Base-by-base conservation (phyloP, 2,797 vertebrate species). In the Spheniscus humboldti region DNA sequence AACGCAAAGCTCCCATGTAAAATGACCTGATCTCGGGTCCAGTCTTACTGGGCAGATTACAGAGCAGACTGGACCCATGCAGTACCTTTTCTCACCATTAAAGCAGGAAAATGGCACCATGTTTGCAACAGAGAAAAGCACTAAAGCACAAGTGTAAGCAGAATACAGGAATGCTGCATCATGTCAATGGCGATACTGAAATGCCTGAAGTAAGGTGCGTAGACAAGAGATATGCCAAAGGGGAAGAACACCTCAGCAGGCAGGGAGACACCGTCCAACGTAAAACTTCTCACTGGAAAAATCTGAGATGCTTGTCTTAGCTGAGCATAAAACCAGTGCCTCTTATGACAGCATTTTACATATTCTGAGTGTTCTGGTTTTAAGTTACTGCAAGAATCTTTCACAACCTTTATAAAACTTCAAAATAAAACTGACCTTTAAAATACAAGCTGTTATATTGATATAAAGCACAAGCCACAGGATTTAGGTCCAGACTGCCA, bases 121-220 rank as follows among this genome's bases (percentile, higher is more conserved):
- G 5, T 48, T 27, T 39, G 41, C 27, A 57, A 22, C 25, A 23
- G 23, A 47, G n/a, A 41, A 77, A 53, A 57, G 37, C 53, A 23
- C 33, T 37, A 22, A 62, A 68, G 62, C 48, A 52, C 0, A 0
- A 82, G 35, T 3, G 5, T 3, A 10, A 79, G 18, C 64, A 85
- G 56, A 86, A 73, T 5, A 18, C 13, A 56, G 37, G 50, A 62
- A 74, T 8, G 31, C 31, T 45, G 19, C 48, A 18, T 33, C 63
- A 41, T 3, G 5, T 24, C 55, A 59, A 14, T 4, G 50, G 53
- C 2, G 8, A 47, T 7, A 20, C 23, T 10, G 66, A 84, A 82
- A 75, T 41, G 47, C 33, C 41, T 43, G 0, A 53, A 57, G 50
- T 18, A 45, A 75, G 27, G 37, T 3, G 3, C 0, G 0, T 1